These are phyloP conservation scores for Tiliqua scincoides DNA, from an alignment of 2,113 vertebrate species.

Conservation along the genomic window DNA sequence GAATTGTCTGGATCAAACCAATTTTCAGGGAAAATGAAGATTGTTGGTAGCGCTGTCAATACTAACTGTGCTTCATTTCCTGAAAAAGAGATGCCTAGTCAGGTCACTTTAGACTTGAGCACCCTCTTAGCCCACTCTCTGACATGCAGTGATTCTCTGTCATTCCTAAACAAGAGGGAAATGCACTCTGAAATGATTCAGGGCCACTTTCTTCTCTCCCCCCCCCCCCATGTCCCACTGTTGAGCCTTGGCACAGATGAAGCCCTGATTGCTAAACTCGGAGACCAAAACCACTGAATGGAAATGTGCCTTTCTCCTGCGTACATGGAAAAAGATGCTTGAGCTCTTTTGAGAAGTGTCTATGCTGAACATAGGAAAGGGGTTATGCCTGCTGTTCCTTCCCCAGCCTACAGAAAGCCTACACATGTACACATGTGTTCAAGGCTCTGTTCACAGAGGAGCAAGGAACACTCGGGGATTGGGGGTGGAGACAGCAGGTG, in stretches of 20 bases:
- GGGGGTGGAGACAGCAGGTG: neutral
- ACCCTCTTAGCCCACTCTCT: no score
- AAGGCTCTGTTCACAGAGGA: neutral
- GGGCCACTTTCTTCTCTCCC: neutral
- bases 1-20: neutral
- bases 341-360: neutral
- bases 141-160: no score
- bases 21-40: neutral
- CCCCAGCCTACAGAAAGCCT: neutral
- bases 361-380: no score
- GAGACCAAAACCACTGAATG: neutral
- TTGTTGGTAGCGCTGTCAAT: no score
- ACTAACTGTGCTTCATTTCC: no score
- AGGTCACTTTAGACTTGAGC: no score
- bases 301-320: neutral
- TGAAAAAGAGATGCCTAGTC: no score
- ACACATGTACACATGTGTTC: neutral
- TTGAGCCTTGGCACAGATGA: neutral
- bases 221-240: neutral
- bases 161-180: no score
- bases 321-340: neutral
- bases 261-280: neutral
- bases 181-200: neutral
- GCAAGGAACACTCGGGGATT: neutral
- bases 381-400: neutral